Evolutionary conservation across 2,797 vertebrate genomes (phyloP).

Genomic region (Tinamus major): DNA sequence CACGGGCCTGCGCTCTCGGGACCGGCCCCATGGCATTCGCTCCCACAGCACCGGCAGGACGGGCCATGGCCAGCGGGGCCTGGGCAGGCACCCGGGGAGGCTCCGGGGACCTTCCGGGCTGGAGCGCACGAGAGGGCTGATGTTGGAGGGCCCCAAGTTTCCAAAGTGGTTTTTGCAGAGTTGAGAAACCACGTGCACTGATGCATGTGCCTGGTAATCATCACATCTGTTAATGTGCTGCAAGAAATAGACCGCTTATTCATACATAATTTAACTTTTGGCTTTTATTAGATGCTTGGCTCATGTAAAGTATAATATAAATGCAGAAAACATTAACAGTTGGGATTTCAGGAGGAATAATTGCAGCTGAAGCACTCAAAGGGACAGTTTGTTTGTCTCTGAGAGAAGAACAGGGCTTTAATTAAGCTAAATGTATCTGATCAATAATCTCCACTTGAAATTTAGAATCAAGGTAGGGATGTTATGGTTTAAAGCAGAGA

Average conservation of each 20-base stretch:
- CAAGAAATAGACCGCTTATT: not conserved
- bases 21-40: not conserved
- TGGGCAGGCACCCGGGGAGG: not conserved
- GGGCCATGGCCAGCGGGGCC: accelerated
- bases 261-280: not conserved
- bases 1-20: too few relatives aligned
- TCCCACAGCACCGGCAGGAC: not conserved
- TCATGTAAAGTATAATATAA: not conserved
- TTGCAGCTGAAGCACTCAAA: not conserved
- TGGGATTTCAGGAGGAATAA: not conserved
- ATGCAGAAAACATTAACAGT: not conserved
- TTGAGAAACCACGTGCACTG: not conserved
- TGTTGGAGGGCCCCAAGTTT: not conserved
- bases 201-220: not conserved
- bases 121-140: not conserved
- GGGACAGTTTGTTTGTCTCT: not conserved
- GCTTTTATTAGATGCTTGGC: not conserved
- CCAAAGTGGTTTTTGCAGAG: not conserved
- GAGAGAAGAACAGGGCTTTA: not conserved
- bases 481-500: not conserved
- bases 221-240: not conserved
- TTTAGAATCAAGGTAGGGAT: not conserved
- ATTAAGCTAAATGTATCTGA: not conserved
- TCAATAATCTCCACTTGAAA: not conserved
- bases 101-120: not conserved